These are phyloP conservation scores for Malaclemys terrapin DNA, from an alignment of 2,113 vertebrate species.

Conservation along the genomic window DNA sequence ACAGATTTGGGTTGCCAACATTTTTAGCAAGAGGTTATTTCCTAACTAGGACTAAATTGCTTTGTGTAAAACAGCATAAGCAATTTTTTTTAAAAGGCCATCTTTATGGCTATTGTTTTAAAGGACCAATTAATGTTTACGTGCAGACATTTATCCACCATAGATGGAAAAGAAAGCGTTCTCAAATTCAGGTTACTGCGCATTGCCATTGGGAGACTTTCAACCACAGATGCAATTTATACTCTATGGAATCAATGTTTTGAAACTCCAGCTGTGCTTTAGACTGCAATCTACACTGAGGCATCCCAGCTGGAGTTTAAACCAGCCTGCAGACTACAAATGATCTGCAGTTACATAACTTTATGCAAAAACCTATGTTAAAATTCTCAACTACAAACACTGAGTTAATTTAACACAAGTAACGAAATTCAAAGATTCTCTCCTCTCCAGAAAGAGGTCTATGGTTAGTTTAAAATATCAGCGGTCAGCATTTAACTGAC, in stretches of 20 bases:
- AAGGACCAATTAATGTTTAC: rapidly evolving
- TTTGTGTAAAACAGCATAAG: background rate
- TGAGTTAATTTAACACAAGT: background rate
- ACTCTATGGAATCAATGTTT: background rate
- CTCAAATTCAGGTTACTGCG: background rate
- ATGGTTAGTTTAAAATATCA: background rate
- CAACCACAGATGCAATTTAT: background rate
- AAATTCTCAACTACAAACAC: background rate
- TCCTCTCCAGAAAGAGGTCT: background rate
- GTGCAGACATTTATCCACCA: background rate
- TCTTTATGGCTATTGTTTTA: background rate
- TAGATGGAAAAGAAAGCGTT: background rate
- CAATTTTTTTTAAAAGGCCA: background rate
- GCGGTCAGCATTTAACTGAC: background rate
- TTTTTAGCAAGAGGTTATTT: conserved; percentile 4
- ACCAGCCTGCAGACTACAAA: background rate
- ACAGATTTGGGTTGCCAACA: background rate
- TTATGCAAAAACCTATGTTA: background rate
- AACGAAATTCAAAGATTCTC: background rate
- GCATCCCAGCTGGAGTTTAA: background rate
- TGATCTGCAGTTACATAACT: background rate
- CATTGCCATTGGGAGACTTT: rapidly evolving
- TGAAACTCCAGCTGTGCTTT: background rate
- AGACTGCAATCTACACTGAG: background rate
- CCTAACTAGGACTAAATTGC: background rate